Base-by-base conservation (phyloP, 2,113 vertebrate species). In the Scortum barcoo region DNA sequence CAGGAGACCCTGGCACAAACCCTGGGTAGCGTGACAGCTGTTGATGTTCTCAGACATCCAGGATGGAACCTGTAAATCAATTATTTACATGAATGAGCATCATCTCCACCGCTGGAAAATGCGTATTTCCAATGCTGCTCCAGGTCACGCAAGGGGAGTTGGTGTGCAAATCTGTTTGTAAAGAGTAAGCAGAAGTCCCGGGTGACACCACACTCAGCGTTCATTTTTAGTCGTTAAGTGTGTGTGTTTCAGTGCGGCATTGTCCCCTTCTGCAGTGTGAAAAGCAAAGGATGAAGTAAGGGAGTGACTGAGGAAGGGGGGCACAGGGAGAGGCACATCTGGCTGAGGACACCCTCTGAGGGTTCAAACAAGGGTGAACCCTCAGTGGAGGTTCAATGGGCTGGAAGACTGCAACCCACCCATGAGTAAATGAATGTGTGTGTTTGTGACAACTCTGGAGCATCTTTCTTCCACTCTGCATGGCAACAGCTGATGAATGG, bases 331-430 rank as follows among this genome's bases (percentile, higher is more conserved):
- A 26, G 71, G 46, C 65, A 83, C 82, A 89, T 92, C 79, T 88
- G 73, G 83, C 66, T 73, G 16, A 38, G 50, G 60, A 61, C 81
- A 54, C 62, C 78, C 81, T 84, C 68, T 57, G 26, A 36, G 65
- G 81, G 91, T 90, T 95, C 90, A 94, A 60, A 77, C 3, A 61
- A 51, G 86, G 90, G 90, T 85, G 78, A 90, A 84, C 48, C 46
- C n/a, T 83, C 61, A 83, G 65, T 81, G 71, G 73, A 84, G 48
- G 81, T 89, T 92, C 90, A 91, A 85, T 72, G 79, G 80, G 66
- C 86, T 80, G 90, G 76, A 92, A 93, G 87, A 72, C 20, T 26
- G 12, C 69, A 75, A 58, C 20, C 30, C 70, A 70, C 77, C 81
- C 76, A 51, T 30, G 77, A 81, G 79, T 78, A 76, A 76, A 86